Evolutionary conservation across 2,888 invertebrate genomes (phyloP).

Genomic region (Caenorhabditis macrosperma): DNA sequence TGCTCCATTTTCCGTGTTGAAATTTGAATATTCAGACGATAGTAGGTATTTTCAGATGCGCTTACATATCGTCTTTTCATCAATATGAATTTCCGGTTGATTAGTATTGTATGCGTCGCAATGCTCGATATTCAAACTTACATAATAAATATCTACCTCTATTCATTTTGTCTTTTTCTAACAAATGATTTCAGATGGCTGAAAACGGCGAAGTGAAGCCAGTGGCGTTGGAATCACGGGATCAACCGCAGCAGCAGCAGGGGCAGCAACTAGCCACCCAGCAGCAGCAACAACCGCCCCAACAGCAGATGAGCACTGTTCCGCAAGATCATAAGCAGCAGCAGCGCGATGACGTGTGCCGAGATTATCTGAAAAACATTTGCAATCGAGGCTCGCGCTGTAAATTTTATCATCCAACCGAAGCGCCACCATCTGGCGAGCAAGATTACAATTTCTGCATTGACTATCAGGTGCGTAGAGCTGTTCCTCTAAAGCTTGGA

Average conservation of each 20-base stretch:
- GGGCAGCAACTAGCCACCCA: background rate
- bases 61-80: too few relatives aligned
- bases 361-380: constrained; percentile 84
- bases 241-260: background rate
- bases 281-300: background rate
- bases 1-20: too few relatives aligned
- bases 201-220: constrained; percentile 44
- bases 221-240: background rate
- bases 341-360: constrained; percentile 82
- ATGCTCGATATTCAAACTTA: too few relatives aligned
- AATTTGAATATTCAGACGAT: too few relatives aligned
- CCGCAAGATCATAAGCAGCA: background rate
- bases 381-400: constrained; percentile 84
- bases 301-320: background rate
- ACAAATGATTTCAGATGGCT: constrained; percentile 37
- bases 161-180: background rate
- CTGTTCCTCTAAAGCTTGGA: background rate
- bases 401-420: constrained; percentile 83
- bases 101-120: too few relatives aligned
- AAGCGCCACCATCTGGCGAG: constrained; percentile 69
- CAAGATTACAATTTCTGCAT: constrained; percentile 83
- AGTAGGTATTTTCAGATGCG: too few relatives aligned
- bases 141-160: too few relatives aligned
- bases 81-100: too few relatives aligned
- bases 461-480: constrained; percentile 83